Conservation (phyloP, 2,113 vertebrate genomes). For the Candoia aspera region DNA sequence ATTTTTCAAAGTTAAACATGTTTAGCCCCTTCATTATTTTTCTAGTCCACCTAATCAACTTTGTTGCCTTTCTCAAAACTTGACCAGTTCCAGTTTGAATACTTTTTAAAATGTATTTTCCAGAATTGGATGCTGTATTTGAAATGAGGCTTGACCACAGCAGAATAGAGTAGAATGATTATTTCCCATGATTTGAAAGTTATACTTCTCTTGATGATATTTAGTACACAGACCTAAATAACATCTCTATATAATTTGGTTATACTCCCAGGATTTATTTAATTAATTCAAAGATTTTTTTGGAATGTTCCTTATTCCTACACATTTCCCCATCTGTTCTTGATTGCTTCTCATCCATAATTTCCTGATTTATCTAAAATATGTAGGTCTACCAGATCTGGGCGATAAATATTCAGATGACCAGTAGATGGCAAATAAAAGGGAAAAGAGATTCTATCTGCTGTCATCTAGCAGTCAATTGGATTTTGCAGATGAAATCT, state of each 20-base stretch:
- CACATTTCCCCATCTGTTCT: not conserved
- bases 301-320: not conserved
- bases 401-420: not conserved
- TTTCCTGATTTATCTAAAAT: not conserved
- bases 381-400: not conserved
- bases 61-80: too few species aligned
- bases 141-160: too few species aligned
- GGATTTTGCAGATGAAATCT: not conserved
- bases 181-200: not conserved
- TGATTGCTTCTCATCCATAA: not conserved
- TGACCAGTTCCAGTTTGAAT: too few species aligned
- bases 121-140: too few species aligned
- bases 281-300: not conserved
- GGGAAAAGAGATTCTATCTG: not conserved
- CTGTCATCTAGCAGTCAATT: not conserved
- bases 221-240: not conserved
- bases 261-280: not conserved
- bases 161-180: too few species aligned
- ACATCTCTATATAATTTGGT: not conserved
- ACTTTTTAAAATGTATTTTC: too few species aligned
- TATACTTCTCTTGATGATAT: not conserved
- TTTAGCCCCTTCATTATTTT: too few species aligned
- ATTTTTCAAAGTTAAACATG: too few species aligned
- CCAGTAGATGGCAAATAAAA: not conserved
- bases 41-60: too few species aligned